Evolutionary conservation across 1,140 invertebrate genomes (phyloP), one percentile per base, ranked within the genome.

Genomic region (Drosophila punjabiensis): DNA sequence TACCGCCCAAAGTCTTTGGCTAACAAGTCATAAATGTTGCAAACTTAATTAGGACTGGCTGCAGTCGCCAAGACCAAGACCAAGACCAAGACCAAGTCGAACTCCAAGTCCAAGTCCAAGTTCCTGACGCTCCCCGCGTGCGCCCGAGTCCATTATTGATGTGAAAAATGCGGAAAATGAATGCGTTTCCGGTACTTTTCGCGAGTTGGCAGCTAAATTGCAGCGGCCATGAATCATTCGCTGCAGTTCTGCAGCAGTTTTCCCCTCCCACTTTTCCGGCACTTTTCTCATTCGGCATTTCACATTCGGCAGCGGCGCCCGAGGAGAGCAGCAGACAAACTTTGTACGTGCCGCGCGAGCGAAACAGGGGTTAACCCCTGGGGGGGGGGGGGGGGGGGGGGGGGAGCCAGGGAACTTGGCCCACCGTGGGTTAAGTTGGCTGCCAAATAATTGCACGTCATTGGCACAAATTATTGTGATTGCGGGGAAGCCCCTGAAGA

Each of bases 151-250:
- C 81, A 89, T 89, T 89, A 89, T 89, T 89, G 85, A 89, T 89
- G 85, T 89, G 85, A 89, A 89, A 82, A 89, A 90, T 89, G 85
- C 85, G 85, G 85, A 89, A 89, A 89, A 89, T 89, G 81, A 89
- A 89, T 89, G 85, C 86, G 86, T 89, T 90, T 89, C 85, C 85
- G 85, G 85, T 90, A 90, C 86, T 89, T 89, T 89, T 89, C 70
- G 86, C 85, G 82, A 89, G 81, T 90, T 89, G 86, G 86, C 85
- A 90, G 85, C 85, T 89, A 89, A 89, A 89, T 89, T 89, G 85
- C 86, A 90, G 55, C 70, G 69, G 63, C 82, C 81, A 89, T 85
- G 85, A 89, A 89, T 89, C 86, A 89, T 89, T 88, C 84, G 45
- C 41, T 50, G 52, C 43, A 30, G 18, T 52, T 58, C 45, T n/a